Conservation (phyloP, 64 coral and sea anemone species). For the Porites lutea region DNA sequence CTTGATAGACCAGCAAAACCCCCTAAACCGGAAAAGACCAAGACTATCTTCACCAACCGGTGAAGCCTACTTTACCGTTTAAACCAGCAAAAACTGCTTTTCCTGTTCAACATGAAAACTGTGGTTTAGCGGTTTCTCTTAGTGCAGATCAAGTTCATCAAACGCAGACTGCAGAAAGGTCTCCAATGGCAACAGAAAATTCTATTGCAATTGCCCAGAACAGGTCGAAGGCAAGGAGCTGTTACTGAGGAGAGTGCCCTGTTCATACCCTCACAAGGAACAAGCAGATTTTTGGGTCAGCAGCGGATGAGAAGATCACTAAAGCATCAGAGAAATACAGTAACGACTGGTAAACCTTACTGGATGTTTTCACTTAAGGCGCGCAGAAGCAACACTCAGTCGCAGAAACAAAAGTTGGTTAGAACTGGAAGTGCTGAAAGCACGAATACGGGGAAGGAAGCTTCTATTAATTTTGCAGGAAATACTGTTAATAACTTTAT, state of each 20-base stretch:
- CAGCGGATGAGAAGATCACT: background rate
- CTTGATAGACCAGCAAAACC: background rate
- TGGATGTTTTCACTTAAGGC: constrained; percentile 1
- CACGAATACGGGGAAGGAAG: background rate
- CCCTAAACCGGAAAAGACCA: background rate
- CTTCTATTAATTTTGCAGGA: background rate
- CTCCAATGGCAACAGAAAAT: background rate
- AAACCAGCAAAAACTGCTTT: background rate
- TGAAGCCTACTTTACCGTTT: background rate
- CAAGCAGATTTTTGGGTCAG: constrained; percentile 55
- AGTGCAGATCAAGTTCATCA: constrained; percentile 14
- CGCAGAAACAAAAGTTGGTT: background rate
- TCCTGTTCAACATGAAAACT: background rate
- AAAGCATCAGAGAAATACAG: background rate
- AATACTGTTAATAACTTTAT: background rate
- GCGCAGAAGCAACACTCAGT: background rate
- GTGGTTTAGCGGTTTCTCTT: background rate
- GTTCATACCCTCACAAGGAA: constrained; percentile 38
- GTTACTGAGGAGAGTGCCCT: constrained; percentile 6
- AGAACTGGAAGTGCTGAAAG: background rate
- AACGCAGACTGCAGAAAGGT: background rate
- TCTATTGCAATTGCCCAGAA: background rate
- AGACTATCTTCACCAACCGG: background rate
- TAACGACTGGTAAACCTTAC: background rate
- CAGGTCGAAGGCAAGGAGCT: background rate